Evolutionary conservation across 2,113 vertebrate genomes (phyloP).

Genomic region (Daubentonia madagascariensis): DNA sequence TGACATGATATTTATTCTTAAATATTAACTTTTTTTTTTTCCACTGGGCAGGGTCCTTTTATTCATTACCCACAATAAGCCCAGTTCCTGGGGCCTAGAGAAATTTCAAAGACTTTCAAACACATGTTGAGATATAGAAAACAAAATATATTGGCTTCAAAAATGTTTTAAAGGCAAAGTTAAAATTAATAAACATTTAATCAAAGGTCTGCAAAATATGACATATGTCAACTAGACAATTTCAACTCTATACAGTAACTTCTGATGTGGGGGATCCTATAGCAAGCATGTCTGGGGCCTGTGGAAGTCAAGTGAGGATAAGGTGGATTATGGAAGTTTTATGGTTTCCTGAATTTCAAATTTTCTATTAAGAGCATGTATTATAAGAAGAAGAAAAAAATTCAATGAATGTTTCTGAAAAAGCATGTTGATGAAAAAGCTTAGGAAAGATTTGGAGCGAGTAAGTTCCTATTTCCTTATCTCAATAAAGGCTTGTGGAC

Average conservation of each 20-base stretch:
- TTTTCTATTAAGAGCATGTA: not conserved
- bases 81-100: not conserved
- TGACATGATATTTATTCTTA: not conserved
- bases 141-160: not conserved
- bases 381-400: not conserved
- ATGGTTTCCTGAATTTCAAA: not conserved
- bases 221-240: not conserved
- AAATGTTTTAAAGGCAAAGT: not conserved
- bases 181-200: not conserved
- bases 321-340: not conserved
- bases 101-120: not conserved
- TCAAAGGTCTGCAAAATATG: not conserved
- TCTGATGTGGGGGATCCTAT: not conserved
- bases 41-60: not conserved
- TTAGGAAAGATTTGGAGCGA: not conserved
- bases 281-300: not conserved
- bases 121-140: not conserved
- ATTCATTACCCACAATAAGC: not conserved
- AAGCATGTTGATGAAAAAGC: not conserved
- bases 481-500: not conserved
- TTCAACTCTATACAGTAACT: not conserved
- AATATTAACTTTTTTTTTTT: not conserved
- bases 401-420: not conserved
- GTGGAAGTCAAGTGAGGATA: not conserved
- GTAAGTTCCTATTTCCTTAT: not conserved